Percentiles rank a stretch among this genome's conserved stretches.
phyloP scores from a whole-genome alignment of 1,140 invertebrate genomes.

The Heliconius melpomene region DNA sequence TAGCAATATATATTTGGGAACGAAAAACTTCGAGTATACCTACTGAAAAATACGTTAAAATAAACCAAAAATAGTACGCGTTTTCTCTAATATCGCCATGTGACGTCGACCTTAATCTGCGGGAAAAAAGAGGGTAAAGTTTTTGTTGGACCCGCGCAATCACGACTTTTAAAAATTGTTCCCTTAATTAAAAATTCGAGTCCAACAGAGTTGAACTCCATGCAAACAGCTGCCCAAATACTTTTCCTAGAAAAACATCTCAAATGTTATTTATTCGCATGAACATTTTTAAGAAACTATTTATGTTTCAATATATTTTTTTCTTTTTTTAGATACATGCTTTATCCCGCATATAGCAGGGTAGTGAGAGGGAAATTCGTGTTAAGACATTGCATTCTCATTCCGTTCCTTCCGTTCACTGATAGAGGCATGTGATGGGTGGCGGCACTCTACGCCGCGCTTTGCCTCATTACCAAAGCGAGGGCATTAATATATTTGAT shows the following conservation, averaged over 20 bases:
- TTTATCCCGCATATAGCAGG: too few relatives aligned
- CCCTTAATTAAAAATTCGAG: constrained; percentile 59
- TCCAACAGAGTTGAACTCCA: constrained; percentile 33
- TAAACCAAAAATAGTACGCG: not conserved
- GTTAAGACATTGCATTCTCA: too few relatives aligned
- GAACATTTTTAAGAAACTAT: not conserved
- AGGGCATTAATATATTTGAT: too few relatives aligned
- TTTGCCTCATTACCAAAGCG: too few relatives aligned
- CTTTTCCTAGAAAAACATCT: constrained; percentile 36
- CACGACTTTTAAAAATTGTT: constrained; percentile 64
- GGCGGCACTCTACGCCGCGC: too few relatives aligned
- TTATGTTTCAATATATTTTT: not conserved
- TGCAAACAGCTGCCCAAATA: constrained; percentile 42
- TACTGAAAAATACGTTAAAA: not conserved
- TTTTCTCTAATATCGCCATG: not conserved
- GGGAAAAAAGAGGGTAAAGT: constrained; percentile 48
- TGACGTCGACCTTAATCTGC: constrained; percentile 49
- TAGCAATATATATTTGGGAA: too few relatives aligned
- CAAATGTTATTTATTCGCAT: constrained; percentile 36
- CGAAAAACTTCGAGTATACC: not conserved
- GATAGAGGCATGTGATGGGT: too few relatives aligned
- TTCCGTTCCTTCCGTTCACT: too few relatives aligned
- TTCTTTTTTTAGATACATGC: too few relatives aligned
- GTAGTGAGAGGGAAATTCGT: too few relatives aligned
- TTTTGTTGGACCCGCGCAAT: constrained; percentile 53